Conservation (phyloP, 2,797 vertebrate genomes). For the Bryconaethiops microstoma region DNA sequence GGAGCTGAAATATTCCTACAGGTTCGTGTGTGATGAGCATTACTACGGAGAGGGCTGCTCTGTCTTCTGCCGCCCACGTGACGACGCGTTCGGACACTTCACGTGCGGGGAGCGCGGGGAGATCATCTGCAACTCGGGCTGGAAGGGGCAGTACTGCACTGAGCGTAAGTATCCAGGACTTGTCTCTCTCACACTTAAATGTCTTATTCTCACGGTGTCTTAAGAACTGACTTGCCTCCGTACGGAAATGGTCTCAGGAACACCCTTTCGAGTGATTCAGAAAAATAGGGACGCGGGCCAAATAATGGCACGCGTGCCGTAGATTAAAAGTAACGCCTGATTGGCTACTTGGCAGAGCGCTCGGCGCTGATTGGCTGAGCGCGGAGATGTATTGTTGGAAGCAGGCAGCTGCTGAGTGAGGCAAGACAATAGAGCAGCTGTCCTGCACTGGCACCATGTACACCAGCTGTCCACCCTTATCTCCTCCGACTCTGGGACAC, state of each 20-base stretch:
- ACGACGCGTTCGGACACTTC: conserved; percentile 97
- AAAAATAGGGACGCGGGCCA: conserved; percentile 69
- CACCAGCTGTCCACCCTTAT: conserved; percentile 99
- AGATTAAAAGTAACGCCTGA: conserved; percentile 89
- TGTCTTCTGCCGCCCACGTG: conserved; percentile 92
- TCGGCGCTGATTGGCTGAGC: conserved; percentile 84
- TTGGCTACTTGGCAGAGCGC: conserved; percentile 82
- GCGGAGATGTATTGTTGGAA: conserved; percentile 90
- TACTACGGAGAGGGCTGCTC: conserved; percentile 98
- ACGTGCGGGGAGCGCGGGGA: conserved; percentile 94
- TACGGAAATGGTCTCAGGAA: conserved; percentile 59
- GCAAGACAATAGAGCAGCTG: conserved; percentile 99
- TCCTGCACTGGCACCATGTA: conserved; percentile 97
- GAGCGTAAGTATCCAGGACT: conserved; percentile 81
- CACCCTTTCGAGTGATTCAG: conserved; percentile 69
- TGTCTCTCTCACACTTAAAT: no score
- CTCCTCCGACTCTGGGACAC: conserved; percentile 85
- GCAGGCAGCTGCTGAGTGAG: conserved; percentile 98
- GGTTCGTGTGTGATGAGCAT: conserved; percentile 94
- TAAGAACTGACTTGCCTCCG: conserved; percentile 2
- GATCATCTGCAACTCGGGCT: conserved; percentile 94
- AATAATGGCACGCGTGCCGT: conserved; percentile 91
- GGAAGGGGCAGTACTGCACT: conserved; percentile 96
- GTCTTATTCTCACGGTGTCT: conserved; percentile 41
- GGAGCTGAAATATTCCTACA: conserved; percentile 94